Conservation (phyloP, 92 coral and sea anemone species). For the Bergia sp. region DNA sequence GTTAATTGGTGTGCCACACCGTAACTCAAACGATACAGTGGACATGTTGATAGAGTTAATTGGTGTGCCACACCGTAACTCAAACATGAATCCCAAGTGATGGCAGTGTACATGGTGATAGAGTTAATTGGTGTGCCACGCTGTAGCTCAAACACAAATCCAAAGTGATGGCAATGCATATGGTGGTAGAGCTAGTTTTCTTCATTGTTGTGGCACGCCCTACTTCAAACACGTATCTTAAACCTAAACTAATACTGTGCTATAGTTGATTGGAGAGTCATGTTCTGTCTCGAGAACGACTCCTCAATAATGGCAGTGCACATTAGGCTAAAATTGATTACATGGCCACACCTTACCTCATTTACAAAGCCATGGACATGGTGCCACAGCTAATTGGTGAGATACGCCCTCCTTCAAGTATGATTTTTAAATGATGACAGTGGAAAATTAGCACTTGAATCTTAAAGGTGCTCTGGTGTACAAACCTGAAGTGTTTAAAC, state of each 20-base stretch:
- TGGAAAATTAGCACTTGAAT: too few species aligned
- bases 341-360: too few species aligned
- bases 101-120: not conserved
- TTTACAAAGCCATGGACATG: too few species aligned
- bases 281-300: not conserved
- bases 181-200: not conserved
- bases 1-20: too few species aligned
- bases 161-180: not conserved
- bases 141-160: not conserved
- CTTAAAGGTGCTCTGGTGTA: too few species aligned
- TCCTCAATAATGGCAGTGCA: not conserved
- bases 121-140: not conserved
- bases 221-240: not conserved
- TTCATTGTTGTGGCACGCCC: too few species aligned
- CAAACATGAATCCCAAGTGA: slow-evolving; percentile 15
- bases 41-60: too few species aligned
- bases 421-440: too few species aligned
- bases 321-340: too few species aligned
- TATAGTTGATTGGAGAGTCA: not conserved
- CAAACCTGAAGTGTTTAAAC: too few species aligned
- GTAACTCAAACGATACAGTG: not conserved
- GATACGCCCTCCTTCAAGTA: too few species aligned
- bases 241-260: not conserved
- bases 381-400: too few species aligned
- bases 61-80: not conserved